phyloP scores from a whole-genome alignment of 2,113 vertebrate species.

The Nothocercus nigrocapillus region DNA sequence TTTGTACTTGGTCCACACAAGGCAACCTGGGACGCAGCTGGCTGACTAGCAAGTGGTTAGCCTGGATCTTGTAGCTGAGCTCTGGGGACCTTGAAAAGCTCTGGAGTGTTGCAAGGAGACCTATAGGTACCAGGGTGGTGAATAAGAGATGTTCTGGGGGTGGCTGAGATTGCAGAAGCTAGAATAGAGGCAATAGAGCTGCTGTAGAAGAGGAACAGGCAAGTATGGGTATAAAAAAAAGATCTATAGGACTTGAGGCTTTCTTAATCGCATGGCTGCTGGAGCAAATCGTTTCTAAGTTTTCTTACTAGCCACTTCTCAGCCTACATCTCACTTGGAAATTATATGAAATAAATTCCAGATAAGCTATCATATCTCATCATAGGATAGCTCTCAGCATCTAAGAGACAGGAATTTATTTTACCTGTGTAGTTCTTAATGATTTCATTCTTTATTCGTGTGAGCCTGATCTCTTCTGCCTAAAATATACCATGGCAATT shows the following conservation, averaged over 20 bases:
- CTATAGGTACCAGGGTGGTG: rapidly evolving
- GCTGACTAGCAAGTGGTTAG: neutral
- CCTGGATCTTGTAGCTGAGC: neutral
- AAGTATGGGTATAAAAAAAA: neutral
- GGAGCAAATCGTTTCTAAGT: neutral
- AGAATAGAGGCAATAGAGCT: neutral
- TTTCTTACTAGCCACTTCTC: neutral
- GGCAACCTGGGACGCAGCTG: neutral
- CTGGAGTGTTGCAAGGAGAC: neutral
- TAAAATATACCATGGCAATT: slow-evolving; percentile 41
- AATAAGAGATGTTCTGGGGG: neutral
- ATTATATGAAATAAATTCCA: slow-evolving; percentile 26
- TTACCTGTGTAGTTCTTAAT: slow-evolving; percentile 20
- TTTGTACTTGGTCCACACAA: neutral
- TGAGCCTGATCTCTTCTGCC: slow-evolving; percentile 4
- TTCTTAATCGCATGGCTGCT: neutral
- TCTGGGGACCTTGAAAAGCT: neutral
- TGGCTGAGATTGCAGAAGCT: neutral
- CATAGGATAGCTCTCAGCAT: slow-evolving; percentile 8
- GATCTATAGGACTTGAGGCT: neutral
- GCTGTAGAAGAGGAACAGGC: neutral
- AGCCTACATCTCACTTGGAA: slow-evolving; percentile 31
- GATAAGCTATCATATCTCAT: neutral
- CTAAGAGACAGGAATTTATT: slow-evolving; percentile 38
- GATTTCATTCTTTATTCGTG: slow-evolving; percentile 29